These are phyloP conservation scores for Scolopax mira DNA, from an alignment of 2,113 vertebrate genomes.

Conservation along the genomic window DNA sequence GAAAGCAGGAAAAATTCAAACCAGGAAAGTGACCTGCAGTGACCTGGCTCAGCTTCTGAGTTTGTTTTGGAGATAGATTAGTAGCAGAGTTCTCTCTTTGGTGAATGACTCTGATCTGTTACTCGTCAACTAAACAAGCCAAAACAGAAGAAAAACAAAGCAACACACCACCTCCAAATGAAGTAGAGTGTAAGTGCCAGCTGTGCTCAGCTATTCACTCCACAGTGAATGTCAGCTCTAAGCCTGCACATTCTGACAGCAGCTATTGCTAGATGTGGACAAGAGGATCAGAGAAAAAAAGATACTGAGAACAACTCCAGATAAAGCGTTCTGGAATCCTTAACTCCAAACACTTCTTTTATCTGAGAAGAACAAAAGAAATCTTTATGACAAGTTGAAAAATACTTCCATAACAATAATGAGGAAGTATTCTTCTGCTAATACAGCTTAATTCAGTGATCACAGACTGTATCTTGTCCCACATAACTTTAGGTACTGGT, in stretches of 20 bases:
- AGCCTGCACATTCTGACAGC: neutral
- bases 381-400: neutral
- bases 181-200: neutral
- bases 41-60: constrained; percentile 2
- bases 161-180: neutral
- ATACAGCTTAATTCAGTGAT: neutral
- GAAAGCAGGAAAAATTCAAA: neutral
- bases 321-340: neutral
- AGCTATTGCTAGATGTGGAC: rapidly evolving
- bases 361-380: neutral
- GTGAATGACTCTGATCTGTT: neutral
- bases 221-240: neutral
- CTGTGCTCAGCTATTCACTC: neutral
- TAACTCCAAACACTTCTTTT: neutral
- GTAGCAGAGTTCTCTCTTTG: neutral
- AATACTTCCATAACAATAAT: neutral
- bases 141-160: neutral
- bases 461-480: neutral
- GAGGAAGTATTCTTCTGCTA: neutral
- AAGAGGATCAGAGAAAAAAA: neutral
- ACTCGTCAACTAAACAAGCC: neutral
- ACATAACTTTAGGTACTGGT: neutral
- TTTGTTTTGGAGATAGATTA: neutral
- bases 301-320: neutral
- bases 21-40: neutral